Conservation (phyloP, 2,888 invertebrate genomes). For the Dynastes hyllus region DNA sequence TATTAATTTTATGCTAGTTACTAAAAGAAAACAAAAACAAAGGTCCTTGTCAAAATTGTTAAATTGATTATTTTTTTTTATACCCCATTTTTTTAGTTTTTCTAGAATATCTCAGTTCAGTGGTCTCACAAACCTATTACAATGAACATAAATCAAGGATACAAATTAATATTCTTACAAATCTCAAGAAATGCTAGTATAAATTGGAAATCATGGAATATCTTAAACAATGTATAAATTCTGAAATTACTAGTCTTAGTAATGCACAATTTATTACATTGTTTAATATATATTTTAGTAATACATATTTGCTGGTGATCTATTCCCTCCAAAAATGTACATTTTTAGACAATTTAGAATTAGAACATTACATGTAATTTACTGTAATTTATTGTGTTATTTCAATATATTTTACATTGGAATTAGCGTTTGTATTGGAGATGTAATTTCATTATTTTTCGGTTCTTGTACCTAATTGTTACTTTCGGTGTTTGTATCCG, state of each 20-base stretch:
- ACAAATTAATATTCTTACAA: no score
- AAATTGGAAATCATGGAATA: background rate
- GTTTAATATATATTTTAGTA: conserved; percentile 27
- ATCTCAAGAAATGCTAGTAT: no score
- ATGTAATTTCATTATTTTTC: no score
- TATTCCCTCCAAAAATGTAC: conserved; percentile 49
- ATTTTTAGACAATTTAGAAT: conserved; percentile 45
- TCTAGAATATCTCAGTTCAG: no score
- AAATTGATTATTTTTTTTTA: background rate
- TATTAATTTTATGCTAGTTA: no score
- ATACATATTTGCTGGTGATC: conserved; percentile 48
- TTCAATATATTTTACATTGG: conserved; percentile 52
- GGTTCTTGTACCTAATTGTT: no score
- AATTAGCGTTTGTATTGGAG: conserved; percentile 7
- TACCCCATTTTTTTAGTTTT: no score
- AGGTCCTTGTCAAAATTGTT: background rate
- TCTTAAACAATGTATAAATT: conserved; percentile 1
- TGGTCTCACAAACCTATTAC: no score
- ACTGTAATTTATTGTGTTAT: conserved; percentile 48
- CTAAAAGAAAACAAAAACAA: background rate
- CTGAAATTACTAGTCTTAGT: conserved; percentile 6
- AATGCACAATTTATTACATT: conserved; percentile 2
- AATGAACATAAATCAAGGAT: no score
- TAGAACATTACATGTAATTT: conserved; percentile 43
- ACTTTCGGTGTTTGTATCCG: no score